Conservation (phyloP, 2,888 invertebrate genomes). For the Dolichomitus sp. region DNA sequence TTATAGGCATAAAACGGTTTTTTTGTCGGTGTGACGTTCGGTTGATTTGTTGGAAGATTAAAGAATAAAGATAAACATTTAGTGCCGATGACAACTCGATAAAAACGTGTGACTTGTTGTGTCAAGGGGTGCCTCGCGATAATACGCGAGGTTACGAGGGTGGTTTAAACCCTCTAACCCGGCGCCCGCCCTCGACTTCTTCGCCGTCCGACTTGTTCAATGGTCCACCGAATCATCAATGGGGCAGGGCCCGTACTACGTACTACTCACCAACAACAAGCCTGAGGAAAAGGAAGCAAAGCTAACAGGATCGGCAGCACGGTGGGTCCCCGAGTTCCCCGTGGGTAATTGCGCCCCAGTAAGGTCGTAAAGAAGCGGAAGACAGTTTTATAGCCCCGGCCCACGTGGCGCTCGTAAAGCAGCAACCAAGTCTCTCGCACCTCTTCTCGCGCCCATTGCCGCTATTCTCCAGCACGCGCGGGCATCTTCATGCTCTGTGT, state of each 20-base stretch:
- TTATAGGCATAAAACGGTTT: background rate
- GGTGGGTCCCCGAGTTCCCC: constrained; percentile 78
- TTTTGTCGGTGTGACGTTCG: constrained; percentile 34
- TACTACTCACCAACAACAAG: constrained; percentile 58
- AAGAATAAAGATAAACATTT: constrained; percentile 24
- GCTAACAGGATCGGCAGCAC: constrained; percentile 67
- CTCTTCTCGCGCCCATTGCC: constrained; percentile 72
- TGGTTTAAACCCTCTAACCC: background rate
- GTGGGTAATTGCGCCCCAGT: constrained; percentile 81
- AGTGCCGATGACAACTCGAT: constrained; percentile 42
- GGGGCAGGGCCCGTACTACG: constrained; percentile 72
- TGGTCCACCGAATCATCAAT: constrained; percentile 72
- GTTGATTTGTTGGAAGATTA: background rate
- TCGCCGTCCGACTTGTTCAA: constrained; percentile 48
- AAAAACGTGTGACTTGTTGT: constrained; percentile 40
- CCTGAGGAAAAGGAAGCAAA: constrained; percentile 59
- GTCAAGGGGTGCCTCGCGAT: constrained; percentile 25
- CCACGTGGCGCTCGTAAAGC: constrained; percentile 86
- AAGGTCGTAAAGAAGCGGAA: constrained; percentile 86
- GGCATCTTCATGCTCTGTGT: constrained; percentile 48
- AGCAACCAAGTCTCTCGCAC: constrained; percentile 69
- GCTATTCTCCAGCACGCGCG: constrained; percentile 40
- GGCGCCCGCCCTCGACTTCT: background rate
- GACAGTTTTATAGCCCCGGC: constrained; percentile 87
- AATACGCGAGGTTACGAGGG: constrained; percentile 27